These are phyloP conservation scores for Trilocha varians DNA, from an alignment of 2,888 invertebrate species.

Conservation along the genomic window DNA sequence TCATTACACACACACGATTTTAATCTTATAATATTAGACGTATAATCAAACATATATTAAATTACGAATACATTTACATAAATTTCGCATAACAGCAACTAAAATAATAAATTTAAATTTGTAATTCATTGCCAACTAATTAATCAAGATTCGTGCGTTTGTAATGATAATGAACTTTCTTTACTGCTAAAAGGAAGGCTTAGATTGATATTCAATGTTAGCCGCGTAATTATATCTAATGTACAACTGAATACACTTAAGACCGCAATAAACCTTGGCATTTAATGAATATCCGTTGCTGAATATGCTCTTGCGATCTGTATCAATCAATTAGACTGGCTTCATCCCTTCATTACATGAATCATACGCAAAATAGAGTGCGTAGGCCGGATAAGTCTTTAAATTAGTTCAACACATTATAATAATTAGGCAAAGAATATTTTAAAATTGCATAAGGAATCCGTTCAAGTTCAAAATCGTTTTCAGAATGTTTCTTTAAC, in stretches of 20 bases:
- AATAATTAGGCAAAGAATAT: too few species aligned
- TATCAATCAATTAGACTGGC: conserved; percentile 30
- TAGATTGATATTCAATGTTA: not conserved
- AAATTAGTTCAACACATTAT: too few species aligned
- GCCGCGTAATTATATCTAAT: conserved; percentile 10
- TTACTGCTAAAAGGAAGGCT: conserved; percentile 2
- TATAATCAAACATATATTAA: not conserved
- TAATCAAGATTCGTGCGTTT: not conserved
- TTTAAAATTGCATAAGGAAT: too few species aligned
- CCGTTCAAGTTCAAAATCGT: too few species aligned
- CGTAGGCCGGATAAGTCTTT: too few species aligned
- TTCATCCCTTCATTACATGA: not conserved
- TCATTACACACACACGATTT: too few species aligned
- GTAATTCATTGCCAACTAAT: not conserved
- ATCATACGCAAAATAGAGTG: not conserved
- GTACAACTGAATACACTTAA: conserved; percentile 13
- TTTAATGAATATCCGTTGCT: conserved; percentile 37
- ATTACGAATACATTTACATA: not conserved
- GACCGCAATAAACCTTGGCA: conserved; percentile 44
- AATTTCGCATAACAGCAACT: not conserved
- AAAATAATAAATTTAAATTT: not conserved
- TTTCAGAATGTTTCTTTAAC: too few species aligned
- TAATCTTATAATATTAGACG: too few species aligned
- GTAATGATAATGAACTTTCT: not conserved
- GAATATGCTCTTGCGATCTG: conserved; percentile 29